A percentile compares a stretch with the other conserved stretches of the same genome.
These are phyloP conservation scores for Anthrax anthrax DNA, from an alignment of 2,888 invertebrate species.

Conservation along the genomic window DNA sequence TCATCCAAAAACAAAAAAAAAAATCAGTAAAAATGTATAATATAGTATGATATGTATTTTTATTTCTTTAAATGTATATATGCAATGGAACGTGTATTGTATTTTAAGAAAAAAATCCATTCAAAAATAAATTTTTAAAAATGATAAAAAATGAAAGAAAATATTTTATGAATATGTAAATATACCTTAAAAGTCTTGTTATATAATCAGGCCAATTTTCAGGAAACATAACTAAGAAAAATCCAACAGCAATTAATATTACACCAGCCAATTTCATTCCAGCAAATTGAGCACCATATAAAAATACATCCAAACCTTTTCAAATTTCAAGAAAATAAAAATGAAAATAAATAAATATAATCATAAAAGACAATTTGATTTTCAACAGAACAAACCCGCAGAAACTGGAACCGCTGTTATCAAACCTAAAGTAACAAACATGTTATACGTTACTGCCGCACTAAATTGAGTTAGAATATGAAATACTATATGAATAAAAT, in stretches of 20 bases:
- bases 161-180: too few relatives aligned
- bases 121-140: too few relatives aligned
- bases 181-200: constrained; percentile 72
- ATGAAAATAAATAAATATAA: not conserved
- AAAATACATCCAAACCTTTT: constrained; percentile 67
- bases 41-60: too few relatives aligned
- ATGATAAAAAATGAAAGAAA: too few relatives aligned
- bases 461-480: constrained; percentile 90
- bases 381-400: constrained; percentile 51
- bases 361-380: not conserved
- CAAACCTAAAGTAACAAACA: constrained; percentile 86
- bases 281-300: constrained; percentile 74
- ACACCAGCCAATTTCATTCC: constrained; percentile 95
- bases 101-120: too few relatives aligned
- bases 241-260: constrained; percentile 77
- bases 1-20: too few relatives aligned
- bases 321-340: not conserved
- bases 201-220: constrained; percentile 95
- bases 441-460: constrained; percentile 81
- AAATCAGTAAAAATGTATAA: too few relatives aligned
- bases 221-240: constrained; percentile 87
- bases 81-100: too few relatives aligned
- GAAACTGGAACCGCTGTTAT: constrained; percentile 90
- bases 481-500: constrained; percentile 50
- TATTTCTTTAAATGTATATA: too few relatives aligned